Evolutionary conservation across 2,797 vertebrate genomes (phyloP), one percentile per base, ranked within the genome.

Genomic region (Corythornis leucogaster): DNA sequence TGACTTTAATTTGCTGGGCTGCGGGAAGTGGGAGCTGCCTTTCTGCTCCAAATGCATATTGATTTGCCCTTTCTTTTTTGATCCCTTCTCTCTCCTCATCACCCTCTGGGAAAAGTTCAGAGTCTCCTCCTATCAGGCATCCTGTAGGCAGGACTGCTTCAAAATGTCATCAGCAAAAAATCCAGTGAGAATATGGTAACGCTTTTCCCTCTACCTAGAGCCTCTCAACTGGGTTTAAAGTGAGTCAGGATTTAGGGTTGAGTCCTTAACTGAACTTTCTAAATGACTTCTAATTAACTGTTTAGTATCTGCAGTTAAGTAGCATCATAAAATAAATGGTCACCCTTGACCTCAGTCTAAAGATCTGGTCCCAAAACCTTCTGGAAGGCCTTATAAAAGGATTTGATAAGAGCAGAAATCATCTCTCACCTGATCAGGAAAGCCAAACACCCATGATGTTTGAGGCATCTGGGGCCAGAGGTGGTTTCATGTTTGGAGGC

Each of bases 31-130:
- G 87, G 55, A 77, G 57, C 87, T 80, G 92, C 51, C 77, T 95
- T 77, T 90, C 80, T 92, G 83, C 87, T 93, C 87, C 78, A 85
- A 85, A 95, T 92, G 84, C 92, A 62, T 91, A 94, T 93, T 95
- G 93, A 96, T 93, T 94, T 94, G 92, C 92, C 94, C 92, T 95
- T 96, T 95, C 84, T 50, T 50, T 26, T 50, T 15, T 50, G 48
- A 50, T 50, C 48, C 48, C 48, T 25, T 50, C 15, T 50, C 51
- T 54, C 28, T 93, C 74, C 62, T 86, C 80, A 25, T 90, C 86
- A 78, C 90, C 92, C 94, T 86, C 48, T 50, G 48, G 48, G 48
- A 91, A 45, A 92, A 92, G 92, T 96, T 94, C 45, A 70, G 77
- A 81, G 80, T 77, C 84, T 94, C 35, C 38, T 92, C 83, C 90